These are phyloP conservation scores for Empis livida DNA, from an alignment of 2,888 invertebrate genomes.

Conservation along the genomic window DNA sequence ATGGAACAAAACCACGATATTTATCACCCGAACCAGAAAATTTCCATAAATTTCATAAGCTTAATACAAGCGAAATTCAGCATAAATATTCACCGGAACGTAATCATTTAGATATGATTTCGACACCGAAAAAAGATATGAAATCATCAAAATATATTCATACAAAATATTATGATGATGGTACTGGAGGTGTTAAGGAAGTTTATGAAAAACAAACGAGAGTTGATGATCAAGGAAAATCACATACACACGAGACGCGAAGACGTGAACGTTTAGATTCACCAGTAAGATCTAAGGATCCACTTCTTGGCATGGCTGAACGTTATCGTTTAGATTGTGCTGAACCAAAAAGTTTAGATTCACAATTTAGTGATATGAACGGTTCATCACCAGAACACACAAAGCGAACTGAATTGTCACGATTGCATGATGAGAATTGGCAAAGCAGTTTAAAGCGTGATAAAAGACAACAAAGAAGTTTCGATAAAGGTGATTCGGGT, in stretches of 20 bases:
- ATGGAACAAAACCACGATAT: slow-evolving; percentile 14
- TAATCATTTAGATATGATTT: slow-evolving; percentile 25
- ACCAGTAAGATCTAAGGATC: slow-evolving; percentile 8
- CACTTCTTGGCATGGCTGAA: slow-evolving; percentile 13
- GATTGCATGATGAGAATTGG: slow-evolving; percentile 44
- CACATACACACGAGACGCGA: slow-evolving; percentile 33
- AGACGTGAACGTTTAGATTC: slow-evolving; percentile 34
- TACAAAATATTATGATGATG: slow-evolving; percentile 34
- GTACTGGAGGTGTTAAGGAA: slow-evolving; percentile 41
- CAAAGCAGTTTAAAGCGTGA: slow-evolving; percentile 45
- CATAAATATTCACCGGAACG: slow-evolving; percentile 28
- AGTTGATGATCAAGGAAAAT: slow-evolving; percentile 33
- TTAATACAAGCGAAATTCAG: slow-evolving; percentile 22
- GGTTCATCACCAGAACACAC: slow-evolving; percentile 46
- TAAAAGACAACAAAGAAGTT: slow-evolving; percentile 33
- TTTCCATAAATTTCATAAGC: slow-evolving; percentile 23
- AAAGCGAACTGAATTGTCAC: slow-evolving; percentile 13
- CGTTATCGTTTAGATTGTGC: slow-evolving; percentile 9
- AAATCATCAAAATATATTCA: slow-evolving; percentile 27
- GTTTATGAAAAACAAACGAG: slow-evolving; percentile 36
- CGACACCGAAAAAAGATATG: slow-evolving; percentile 21
- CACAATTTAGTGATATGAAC: slow-evolving; percentile 43
- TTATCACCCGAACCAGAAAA: slow-evolving; percentile 21
- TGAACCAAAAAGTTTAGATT: slow-evolving; percentile 56
- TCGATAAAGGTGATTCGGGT: slow-evolving; percentile 56